Base-by-base conservation (phyloP, 2,888 invertebrate genomes). In the Phymatocera aterrima region DNA sequence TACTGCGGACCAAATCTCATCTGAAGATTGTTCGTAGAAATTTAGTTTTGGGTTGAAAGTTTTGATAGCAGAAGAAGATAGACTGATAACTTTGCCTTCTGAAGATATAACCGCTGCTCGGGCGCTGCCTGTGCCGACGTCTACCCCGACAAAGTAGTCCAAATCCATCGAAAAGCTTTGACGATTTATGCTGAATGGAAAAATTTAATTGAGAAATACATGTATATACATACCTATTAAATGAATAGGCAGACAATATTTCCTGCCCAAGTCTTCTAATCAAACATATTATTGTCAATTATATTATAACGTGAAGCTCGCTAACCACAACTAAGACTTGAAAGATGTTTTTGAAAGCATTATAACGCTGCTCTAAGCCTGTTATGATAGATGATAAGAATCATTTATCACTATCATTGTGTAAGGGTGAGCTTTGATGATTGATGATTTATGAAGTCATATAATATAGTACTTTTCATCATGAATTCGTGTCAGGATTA, bases 51-150 rank as follows among this genome's bases (percentile, higher is more conserved):
- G 95, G 88, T 95, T 96, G 94, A 96, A 97, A 15, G 95, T 96
- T 88, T 93, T 91, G 34, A 97, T 95, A 64, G 93, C 91, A 87
- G 94, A 92, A 0, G 94, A 94, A 21, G 94, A 92, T 61, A 93
- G 91, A 81, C 93, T 92, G 5, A 94, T 81, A 43, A 97, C 92
- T 87, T 93, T 93, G 1, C 98, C 98, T 77, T 91, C 89, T 5
- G 92, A 91, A 77, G 93, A 91, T 3, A 98, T 95, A 46, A 98
- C 91, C 3, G 96, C 98, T 6, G 97, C 97, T 82, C 99, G 92
- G 0, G 94, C 97, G 91, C 98, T 98, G 15, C 96, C 96, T 1
- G 97, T 97, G 4, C 99, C 99, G 51, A 98, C 98, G 91, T 99
- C 99, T 12, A 98, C 96, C 79, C 97, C 97, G 86, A 97, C 92